phyloP scores from a whole-genome alignment of 2,888 invertebrate species.

The Cheilosia vulpina region DNA sequence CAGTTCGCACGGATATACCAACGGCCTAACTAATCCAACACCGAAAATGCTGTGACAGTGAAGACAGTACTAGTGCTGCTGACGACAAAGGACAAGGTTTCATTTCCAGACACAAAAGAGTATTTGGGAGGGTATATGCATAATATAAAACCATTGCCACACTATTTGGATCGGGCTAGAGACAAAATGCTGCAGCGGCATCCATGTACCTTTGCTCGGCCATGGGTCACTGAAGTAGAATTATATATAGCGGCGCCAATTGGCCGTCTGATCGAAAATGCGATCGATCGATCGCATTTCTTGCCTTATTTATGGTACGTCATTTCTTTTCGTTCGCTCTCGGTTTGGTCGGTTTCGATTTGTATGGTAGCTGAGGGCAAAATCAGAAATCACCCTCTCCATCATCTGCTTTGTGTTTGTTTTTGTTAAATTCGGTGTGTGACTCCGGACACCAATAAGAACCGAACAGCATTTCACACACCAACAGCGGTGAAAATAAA shows the following conservation, averaged over 20 bases:
- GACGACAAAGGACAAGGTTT: background rate
- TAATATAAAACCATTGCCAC: background rate
- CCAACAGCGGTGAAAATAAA: conserved; percentile 34
- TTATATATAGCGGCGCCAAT: conserved; percentile 67
- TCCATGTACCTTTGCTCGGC: background rate
- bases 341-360: conserved; percentile 20
- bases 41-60: conserved; percentile 26
- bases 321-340: conserved; percentile 53
- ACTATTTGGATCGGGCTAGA: conserved; percentile 9
- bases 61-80: conserved; percentile 3
- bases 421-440: conserved; percentile 46
- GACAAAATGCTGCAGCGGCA: background rate
- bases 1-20: conserved; percentile 62
- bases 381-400: conserved; percentile 47
- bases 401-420: conserved; percentile 23
- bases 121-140: background rate
- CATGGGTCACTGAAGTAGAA: conserved; percentile 18
- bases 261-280: conserved; percentile 63
- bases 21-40: conserved; percentile 29
- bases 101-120: background rate
- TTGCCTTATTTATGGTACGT: conserved; percentile 38
- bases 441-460: conserved; percentile 59
- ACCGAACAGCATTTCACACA: conserved; percentile 60
- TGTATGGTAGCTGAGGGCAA: conserved; percentile 23
- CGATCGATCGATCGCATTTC: conserved; percentile 69